These are phyloP conservation scores for Eospalax fontanierii DNA, from an alignment of 2,797 vertebrate species.

Conservation along the genomic window DNA sequence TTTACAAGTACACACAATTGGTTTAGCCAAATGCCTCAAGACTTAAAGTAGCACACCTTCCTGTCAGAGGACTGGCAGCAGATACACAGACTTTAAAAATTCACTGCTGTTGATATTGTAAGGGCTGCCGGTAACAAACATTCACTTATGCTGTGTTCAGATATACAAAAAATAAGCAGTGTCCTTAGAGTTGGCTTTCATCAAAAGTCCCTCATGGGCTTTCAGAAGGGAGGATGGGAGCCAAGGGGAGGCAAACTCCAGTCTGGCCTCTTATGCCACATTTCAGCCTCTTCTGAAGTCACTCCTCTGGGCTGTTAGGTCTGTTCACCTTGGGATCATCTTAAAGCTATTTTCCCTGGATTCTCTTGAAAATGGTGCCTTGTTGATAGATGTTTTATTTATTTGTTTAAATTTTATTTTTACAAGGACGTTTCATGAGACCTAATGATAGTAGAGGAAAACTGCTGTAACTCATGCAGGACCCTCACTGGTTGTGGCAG, in stretches of 20 bases:
- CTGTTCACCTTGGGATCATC: not conserved
- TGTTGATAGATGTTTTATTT: not conserved
- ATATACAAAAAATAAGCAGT: not conserved
- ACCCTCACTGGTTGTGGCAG: not conserved
- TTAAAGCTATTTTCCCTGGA: not conserved
- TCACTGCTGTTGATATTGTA: not conserved
- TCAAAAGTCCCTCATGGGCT: not conserved
- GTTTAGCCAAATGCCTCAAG: slow-evolving; percentile 35
- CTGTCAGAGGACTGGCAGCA: not conserved
- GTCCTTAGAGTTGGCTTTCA: slow-evolving; percentile 12
- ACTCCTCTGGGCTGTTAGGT: not conserved
- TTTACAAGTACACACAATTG: not conserved
- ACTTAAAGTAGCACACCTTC: not conserved
- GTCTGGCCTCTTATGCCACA: not conserved
- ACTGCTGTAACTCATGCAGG: not conserved
- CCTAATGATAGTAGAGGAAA: not conserved
- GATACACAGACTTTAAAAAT: not conserved
- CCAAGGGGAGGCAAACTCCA: not conserved
- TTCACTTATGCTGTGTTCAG: not conserved
- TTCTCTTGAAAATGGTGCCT: not conserved
- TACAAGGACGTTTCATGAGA: not conserved
- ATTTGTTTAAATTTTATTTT: not conserved
- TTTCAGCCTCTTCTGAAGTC: not conserved
- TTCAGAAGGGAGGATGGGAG: not conserved
- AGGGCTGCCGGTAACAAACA: not conserved